Conservation (phyloP, 2,797 vertebrate genomes). For the Eutrigla gurnardus region DNA sequence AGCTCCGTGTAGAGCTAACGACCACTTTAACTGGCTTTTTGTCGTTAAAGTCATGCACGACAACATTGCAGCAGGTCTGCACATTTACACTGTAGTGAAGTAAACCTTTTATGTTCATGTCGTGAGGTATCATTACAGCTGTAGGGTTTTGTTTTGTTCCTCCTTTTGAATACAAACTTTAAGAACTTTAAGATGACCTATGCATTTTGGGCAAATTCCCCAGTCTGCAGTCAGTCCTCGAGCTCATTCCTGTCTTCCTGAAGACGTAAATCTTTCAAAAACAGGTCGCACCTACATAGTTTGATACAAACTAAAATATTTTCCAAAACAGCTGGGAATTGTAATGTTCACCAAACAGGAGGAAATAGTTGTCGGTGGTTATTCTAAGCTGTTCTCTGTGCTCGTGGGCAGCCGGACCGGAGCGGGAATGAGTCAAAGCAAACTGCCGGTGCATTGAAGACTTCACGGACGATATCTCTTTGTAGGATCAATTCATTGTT, state of each 20-base stretch:
- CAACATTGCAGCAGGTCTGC: neutral
- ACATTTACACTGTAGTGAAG: neutral
- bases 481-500: neutral
- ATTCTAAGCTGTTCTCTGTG: neutral
- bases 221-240: neutral
- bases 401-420: neutral
- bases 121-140: neutral
- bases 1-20: neutral
- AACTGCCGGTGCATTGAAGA: too few species aligned
- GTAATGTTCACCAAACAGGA: neutral
- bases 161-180: neutral
- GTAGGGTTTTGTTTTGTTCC: neutral
- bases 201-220: too few species aligned
- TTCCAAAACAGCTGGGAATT: neutral
- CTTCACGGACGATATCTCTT: neutral
- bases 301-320: too few species aligned
- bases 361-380: neutral
- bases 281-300: neutral
- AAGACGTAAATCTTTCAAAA: neutral
- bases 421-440: too few species aligned
- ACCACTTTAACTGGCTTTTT: neutral
- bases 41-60: neutral
- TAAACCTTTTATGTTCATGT: neutral
- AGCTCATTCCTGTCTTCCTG: neutral
- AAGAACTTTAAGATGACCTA: too few species aligned